Base-by-base conservation (phyloP, 1,140 invertebrate genomes). In the Agrypnia vestita region DNA sequence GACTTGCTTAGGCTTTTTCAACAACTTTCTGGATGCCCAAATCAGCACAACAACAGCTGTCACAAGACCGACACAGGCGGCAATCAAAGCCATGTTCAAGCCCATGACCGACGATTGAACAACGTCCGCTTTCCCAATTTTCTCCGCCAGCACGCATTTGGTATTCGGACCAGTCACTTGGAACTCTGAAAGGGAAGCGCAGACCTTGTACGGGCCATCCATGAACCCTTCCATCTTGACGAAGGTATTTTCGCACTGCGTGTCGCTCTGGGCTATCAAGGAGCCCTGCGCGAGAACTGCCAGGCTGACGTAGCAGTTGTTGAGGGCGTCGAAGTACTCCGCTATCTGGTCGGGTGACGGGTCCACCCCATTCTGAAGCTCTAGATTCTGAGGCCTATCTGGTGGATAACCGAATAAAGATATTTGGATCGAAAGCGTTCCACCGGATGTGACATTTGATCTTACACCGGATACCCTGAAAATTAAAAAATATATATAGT, bases 11-110 rank as follows among this genome's bases (percentile, higher is more conserved):
- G 91, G 90, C 84, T 90, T 90, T 80, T 89, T 88, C 72, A 91
- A 80, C 84, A 92, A 87, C 81, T 89, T 90, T 74, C 89, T 88
- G 1, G 91, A 90, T 79, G 90, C 90, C 88, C 90, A 91, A 11
- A 91, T 86, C 64, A 92, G 84, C 49, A 86, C 89, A 17, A 91
- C 86, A 4, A 91, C 88, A 56, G 90, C 87, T 15, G 91, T 84
- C 85, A 90, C 90, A 47, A 92, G 84, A 19, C 89, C 87, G 25
- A 91, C 81, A 85, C 90, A 91, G 43, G 91, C 86, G 0, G 90
- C 88, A 7, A 91, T 86, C 75, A 91, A 85, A 8, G 89, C 89
- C 8, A 90, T 85, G 84, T 91, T 91, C 46, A 91, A 81, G 15
- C 85, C 85, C 74, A 88, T 90, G 51, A 91, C 86, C 8, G 88